Percentiles rank a stretch among this genome's conserved stretches.
Evolutionary conservation across 2,797 vertebrate genomes (phyloP).

Genomic region (Scarus forsteni): DNA sequence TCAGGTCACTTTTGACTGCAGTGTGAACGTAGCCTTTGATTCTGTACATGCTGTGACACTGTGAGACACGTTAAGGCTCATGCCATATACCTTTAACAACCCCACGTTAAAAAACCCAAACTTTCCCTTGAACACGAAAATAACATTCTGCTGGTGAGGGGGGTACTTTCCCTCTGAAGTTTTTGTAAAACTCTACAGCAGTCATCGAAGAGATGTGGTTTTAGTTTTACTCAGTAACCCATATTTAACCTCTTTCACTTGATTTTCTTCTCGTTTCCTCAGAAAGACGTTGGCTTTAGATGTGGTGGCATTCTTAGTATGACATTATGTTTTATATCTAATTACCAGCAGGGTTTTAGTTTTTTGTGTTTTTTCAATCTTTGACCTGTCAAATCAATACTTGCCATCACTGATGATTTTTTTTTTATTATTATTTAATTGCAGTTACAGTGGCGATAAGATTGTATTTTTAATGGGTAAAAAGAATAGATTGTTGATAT

Average conservation of each 20-base stretch:
- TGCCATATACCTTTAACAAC: too few relatives aligned
- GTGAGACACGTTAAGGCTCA: too few relatives aligned
- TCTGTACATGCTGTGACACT: too few relatives aligned
- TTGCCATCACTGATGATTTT: neutral
- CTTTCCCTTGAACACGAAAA: conserved; percentile 40
- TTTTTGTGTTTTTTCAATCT: neutral
- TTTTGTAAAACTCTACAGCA: conserved; percentile 20
- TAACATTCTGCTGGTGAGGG: neutral
- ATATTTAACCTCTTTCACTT: conserved; percentile 21
- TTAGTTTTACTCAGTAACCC: conserved; percentile 34
- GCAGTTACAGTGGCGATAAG: neutral
- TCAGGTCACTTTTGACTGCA: too few relatives aligned
- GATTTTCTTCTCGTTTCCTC: conserved; percentile 10
- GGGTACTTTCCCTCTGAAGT: conserved; percentile 61
- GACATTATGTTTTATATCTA: neutral
- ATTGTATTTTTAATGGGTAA: too few relatives aligned
- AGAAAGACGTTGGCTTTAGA: conserved; percentile 17
- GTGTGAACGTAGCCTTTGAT: too few relatives aligned
- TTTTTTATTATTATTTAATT: too few relatives aligned
- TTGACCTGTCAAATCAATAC: neutral
- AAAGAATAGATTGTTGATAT: too few relatives aligned
- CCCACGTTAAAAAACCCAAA: conserved; percentile 29
- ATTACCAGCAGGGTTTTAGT: neutral
- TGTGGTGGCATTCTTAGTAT: conserved; percentile 6
- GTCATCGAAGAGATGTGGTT: conserved; percentile 1